Evolutionary conservation across 2,888 invertebrate species (phyloP), one percentile per base, ranked within the genome.

Genomic region (Sympetrum striolatum): DNA sequence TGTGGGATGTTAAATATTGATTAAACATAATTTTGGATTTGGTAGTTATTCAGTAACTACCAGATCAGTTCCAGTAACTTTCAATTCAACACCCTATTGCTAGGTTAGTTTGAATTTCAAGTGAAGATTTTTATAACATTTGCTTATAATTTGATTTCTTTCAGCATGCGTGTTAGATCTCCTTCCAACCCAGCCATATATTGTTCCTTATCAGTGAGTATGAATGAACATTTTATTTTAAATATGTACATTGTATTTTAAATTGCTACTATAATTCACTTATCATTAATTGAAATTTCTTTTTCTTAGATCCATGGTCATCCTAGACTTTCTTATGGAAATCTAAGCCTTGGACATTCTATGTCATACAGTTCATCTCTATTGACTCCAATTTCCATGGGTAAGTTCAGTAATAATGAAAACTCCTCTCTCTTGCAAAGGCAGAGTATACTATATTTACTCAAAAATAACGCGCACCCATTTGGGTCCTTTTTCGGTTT

Each of bases 301-400:
- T 25, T 64, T 8, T 86, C 22, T 86, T 60, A 86, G 86, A 60
- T 86, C n/a, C 86, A 86, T 60, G 64, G 86, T 18, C 86, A 86
- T 86, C 86, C 58, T 22, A 86, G 86, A 60, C 37, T 86, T n/a
- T 86, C 86, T 0, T 86, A 64, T 37, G 60, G 86, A 14, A 86
- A 86, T 58, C 39, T 86, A 60, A 86, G 80, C 58, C 22, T 90
- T 12, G 90, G 90, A n/a, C 81, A 60, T 14, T 90, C 90, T n/a
- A 81, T 90, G 64, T 81, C 81, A 0, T 90, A 90, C 73, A 81
- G 90, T 64, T 90, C 90, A 81, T 81, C 90, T 37, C 82, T 90
- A 31, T 48, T 90, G 48, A 81, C 90, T 31, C 90, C 90, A 4
- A 81, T 81, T 25, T 90, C 90, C n/a, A 81, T 81, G 81, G 81